These are phyloP conservation scores for Phocoena phocoena DNA, from an alignment of 2,113 vertebrate species.

Conservation along the genomic window DNA sequence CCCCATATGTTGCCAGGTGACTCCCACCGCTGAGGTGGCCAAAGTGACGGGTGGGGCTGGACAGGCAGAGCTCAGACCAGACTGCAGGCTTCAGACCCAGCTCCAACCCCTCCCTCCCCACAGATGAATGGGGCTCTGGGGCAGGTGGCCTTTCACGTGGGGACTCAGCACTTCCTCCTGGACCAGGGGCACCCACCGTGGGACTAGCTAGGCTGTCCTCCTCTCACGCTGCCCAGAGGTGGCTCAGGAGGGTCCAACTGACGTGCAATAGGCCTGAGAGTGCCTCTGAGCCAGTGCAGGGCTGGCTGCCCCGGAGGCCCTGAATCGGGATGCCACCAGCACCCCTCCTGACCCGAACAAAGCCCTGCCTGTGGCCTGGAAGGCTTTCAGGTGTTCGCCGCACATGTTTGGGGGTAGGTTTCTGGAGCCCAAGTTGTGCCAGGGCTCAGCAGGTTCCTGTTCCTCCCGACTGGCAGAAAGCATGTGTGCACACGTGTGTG, in stretches of 20 bases:
- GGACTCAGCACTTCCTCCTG: neutral
- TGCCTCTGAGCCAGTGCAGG: neutral
- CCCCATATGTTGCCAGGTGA: neutral
- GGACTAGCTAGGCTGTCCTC: neutral
- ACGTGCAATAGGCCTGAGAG: rapidly evolving
- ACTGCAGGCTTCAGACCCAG: neutral
- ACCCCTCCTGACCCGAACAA: neutral
- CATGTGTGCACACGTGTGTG: neutral
- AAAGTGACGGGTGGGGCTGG: neutral
- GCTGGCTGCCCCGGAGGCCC: neutral
- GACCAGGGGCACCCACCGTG: no score
- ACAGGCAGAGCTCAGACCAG: neutral
- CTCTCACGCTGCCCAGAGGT: no score
- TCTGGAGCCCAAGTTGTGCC: neutral
- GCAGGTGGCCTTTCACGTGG: neutral
- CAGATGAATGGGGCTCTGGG: neutral
- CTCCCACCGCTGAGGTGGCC: neutral
- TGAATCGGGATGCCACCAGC: neutral
- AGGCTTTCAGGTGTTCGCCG: neutral
- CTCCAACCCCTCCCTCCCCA: neutral
- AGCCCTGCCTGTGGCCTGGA: neutral
- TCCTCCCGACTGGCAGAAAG: neutral
- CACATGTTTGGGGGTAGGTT: neutral
- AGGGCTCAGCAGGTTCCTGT: neutral
- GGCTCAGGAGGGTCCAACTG: neutral